Base-by-base conservation (phyloP, 1,140 invertebrate species). In the Kradibia gibbosae region DNA sequence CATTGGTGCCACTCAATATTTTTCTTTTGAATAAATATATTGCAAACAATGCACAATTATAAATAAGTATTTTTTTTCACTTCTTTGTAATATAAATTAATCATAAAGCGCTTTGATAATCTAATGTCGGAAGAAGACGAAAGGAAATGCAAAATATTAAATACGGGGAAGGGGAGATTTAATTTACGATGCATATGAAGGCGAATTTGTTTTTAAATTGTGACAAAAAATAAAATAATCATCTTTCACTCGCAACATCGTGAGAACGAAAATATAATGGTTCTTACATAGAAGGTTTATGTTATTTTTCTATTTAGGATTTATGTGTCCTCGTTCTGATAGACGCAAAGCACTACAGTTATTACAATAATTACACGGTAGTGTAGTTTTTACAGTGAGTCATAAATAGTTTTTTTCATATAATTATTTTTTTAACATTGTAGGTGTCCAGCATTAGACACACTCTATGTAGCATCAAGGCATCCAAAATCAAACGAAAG, bases 21-120 rank as follows among this genome's bases (percentile, higher is more conserved):
- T 28, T 15, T 78, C 20, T 85, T 83, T 85, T 88, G 85, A 88
- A 88, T 89, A 88, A 88, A 89, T 88, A 89, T 86, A 65, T 67
- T 83, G 85, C 86, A 86, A 89, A 86, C 82, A 86, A 87, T 87
- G 84, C 87, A 86, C 85, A 86, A 87, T 85, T 86, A 88, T 88
- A 88, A 88, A 88, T 88, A 89, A 88, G 79, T 82, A 84, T 34
- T 81, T 81, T 81, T 72, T 73, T 80, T n/a, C 48, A 22, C 55
- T 25, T 34, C 3, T 62, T 72, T 73, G n/a, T 50, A 3, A 17
- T 13, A 75, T 42, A 81, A n/a, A 80, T 80, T 53, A 42, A 36
- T 78, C 85, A 76, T 84, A 79, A 79, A 17, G 77, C 72, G 78
- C 80, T 70, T 67, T 73, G 31, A 73, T 73, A 62, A 73, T 48